phyloP scores from a whole-genome alignment of 2,113 vertebrate species.

The Nipponia nippon region DNA sequence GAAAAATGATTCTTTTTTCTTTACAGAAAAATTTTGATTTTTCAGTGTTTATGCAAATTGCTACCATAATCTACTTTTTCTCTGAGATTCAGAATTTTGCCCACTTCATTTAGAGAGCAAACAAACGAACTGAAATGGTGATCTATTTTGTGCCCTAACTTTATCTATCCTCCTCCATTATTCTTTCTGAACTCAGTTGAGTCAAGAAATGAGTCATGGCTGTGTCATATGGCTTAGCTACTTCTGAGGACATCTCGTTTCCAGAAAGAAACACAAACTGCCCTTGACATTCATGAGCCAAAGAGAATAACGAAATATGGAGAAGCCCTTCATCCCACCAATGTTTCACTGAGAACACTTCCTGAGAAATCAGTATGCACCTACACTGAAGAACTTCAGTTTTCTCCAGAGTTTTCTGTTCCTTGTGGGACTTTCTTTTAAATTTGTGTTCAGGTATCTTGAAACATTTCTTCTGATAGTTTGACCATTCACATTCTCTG shows the following conservation, averaged over 20 bases:
- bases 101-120: constrained; percentile 16
- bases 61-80: constrained; percentile 21
- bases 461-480: background rate
- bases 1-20: constrained; percentile 42
- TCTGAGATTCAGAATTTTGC: constrained; percentile 26
- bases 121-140: background rate
- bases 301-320: background rate
- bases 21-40: constrained; percentile 10
- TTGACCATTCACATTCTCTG: background rate
- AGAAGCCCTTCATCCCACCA: background rate
- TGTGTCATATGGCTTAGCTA: background rate
- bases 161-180: background rate
- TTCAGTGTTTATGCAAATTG: constrained; percentile 18
- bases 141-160: background rate
- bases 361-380: background rate
- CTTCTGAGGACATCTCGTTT: background rate
- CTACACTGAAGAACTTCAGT: background rate
- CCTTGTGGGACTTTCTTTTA: background rate
- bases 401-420: background rate
- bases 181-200: constrained; percentile 8
- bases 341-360: background rate
- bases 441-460: background rate
- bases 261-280: background rate
- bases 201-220: constrained; percentile 37
- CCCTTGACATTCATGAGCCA: background rate